A percentile compares a stretch with the other conserved stretches of the same genome.
These are phyloP conservation scores for Halisarca cf. caerulea DNA, from an alignment of 37 sponge, comb jelly and placozoan genomes.

Conservation along the genomic window DNA sequence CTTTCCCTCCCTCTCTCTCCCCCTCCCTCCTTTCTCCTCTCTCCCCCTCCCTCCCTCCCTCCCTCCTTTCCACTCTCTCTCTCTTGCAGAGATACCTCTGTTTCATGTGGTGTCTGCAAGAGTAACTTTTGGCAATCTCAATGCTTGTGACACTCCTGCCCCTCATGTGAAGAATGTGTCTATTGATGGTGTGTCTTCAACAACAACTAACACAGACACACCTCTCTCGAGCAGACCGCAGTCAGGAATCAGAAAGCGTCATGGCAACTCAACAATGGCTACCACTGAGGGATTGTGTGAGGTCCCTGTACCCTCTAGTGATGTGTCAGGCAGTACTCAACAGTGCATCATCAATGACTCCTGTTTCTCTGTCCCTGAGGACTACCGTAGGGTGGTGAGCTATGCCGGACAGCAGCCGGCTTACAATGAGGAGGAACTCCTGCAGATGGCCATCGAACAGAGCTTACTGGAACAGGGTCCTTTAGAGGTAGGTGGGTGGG, in stretches of 20 bases:
- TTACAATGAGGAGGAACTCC: conserved; percentile 86
- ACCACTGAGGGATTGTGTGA: background rate
- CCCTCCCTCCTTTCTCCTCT: background rate
- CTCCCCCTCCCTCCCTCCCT: background rate
- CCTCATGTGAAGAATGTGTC: conserved; percentile 48
- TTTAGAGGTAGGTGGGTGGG: background rate
- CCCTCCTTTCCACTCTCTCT: background rate
- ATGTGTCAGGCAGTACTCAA: background rate
- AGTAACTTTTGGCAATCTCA: conserved; percentile 88
- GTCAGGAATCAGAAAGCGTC: conserved; percentile 12
- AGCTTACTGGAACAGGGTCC: conserved; percentile 77
- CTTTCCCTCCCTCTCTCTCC: background rate
- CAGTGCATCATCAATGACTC: conserved; percentile 67
- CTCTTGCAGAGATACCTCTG: conserved; percentile 86
- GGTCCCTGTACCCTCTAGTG: background rate
- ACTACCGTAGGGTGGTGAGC: conserved; percentile 50
- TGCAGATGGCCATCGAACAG: conserved; percentile 95
- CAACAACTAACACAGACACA: too few species aligned
- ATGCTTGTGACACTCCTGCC: conserved; percentile 60
- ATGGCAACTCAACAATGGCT: background rate
- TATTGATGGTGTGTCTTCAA: background rate
- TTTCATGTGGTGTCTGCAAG: conserved; percentile 94
- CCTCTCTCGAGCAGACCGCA: background rate
- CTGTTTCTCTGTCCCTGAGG: conserved; percentile 73
- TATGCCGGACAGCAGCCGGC: conserved; percentile 15